Conservation (phyloP, 1,140 invertebrate genomes). For the Homalodisca vitripennis region DNA sequence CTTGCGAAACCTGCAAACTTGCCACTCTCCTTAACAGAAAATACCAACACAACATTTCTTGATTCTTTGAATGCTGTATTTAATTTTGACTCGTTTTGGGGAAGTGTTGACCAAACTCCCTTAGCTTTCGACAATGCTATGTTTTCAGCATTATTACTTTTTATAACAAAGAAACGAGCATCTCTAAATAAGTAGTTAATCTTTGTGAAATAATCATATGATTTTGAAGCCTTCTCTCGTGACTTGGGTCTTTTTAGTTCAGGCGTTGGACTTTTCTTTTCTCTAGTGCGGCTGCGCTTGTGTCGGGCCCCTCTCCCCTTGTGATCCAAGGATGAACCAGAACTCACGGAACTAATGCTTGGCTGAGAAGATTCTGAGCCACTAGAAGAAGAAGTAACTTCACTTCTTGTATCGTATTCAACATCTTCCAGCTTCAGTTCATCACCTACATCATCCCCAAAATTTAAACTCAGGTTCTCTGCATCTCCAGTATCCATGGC, state of each 20-base stretch:
- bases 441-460: slow-evolving; percentile 33
- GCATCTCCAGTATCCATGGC: slow-evolving; percentile 29
- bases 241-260: slow-evolving; percentile 53
- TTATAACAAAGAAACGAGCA: slow-evolving; percentile 95
- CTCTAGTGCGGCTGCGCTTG: slow-evolving; percentile 49
- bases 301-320: slow-evolving; percentile 53
- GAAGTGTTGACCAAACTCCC: slow-evolving; percentile 96
- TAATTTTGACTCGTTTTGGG: slow-evolving; percentile 94
- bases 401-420: slow-evolving; percentile 69
- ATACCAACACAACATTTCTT: slow-evolving; percentile 92
- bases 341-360: slow-evolving; percentile 71
- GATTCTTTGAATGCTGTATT: slow-evolving; percentile 92
- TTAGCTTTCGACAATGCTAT: slow-evolving; percentile 91
- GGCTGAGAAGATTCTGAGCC: slow-evolving; percentile 66
- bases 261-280: slow-evolving; percentile 51
- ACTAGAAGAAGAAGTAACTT: slow-evolving; percentile 62
- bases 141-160: slow-evolving; percentile 98
- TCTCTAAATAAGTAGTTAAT: slow-evolving; percentile 94
- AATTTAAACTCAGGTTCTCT: slow-evolving; percentile 34
- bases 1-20: slow-evolving; percentile 92
- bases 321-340: slow-evolving; percentile 57
- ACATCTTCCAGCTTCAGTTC: slow-evolving; percentile 39
- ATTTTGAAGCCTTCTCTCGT: slow-evolving; percentile 61
- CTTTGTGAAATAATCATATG: slow-evolving; percentile 83
- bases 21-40: slow-evolving; percentile 97